These are phyloP conservation scores for Sphenopsis melanotis DNA, from an alignment of 2,797 vertebrate genomes.

Conservation along the genomic window DNA sequence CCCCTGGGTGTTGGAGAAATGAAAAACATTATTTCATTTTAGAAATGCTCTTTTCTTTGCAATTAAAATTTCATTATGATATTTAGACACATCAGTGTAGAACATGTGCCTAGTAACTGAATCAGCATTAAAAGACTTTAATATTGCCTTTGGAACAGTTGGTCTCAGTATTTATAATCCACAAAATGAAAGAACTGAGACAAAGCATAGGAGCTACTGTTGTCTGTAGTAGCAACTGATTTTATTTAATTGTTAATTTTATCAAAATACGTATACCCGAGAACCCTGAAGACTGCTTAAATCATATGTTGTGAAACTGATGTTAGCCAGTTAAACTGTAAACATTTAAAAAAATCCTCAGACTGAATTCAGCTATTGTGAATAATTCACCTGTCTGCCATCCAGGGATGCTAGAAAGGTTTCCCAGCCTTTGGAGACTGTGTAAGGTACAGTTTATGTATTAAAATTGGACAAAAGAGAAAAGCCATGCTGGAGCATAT, in stretches of 20 bases:
- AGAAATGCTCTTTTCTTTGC: constrained; percentile 12
- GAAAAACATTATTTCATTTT: constrained; percentile 3
- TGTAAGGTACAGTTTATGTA: background rate
- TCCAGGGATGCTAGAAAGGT: background rate
- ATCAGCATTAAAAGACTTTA: constrained; percentile 7
- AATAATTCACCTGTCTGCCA: background rate
- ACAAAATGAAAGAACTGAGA: background rate
- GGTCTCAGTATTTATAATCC: constrained; percentile 5
- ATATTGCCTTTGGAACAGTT: background rate
- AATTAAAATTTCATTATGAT: constrained; percentile 44
- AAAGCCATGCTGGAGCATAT: background rate
- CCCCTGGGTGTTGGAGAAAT: background rate
- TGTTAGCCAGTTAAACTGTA: background rate
- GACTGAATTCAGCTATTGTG: background rate
- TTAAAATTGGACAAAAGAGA: background rate
- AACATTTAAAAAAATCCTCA: background rate
- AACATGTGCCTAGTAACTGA: background rate
- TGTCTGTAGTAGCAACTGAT: background rate
- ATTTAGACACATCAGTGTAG: constrained; percentile 3
- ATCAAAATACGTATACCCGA: background rate
- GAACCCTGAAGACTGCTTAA: background rate
- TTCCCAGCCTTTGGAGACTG: background rate
- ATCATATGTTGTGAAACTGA: background rate
- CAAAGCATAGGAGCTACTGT: background rate
- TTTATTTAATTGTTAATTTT: background rate